Conservation (phyloP, 2,888 invertebrate genomes). For the Caenorhabditis doughertyi region DNA sequence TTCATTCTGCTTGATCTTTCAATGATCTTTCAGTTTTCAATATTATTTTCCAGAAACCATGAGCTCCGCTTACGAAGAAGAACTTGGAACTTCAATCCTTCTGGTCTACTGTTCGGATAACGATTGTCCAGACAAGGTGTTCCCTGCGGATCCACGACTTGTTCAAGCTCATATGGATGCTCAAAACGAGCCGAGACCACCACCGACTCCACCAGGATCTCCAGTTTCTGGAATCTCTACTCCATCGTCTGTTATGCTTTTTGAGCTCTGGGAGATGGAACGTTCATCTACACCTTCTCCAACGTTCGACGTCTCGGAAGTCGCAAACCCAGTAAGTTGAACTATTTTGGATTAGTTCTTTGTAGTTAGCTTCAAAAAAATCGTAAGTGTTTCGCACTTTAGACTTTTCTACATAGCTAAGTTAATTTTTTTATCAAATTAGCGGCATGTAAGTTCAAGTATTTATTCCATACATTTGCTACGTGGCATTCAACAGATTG, state of each 20-base stretch:
- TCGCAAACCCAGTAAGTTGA: too few species aligned
- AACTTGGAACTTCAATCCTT: constrained; percentile 22
- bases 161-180: constrained; percentile 31
- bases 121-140: constrained; percentile 39
- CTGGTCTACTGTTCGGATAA: constrained; percentile 51
- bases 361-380: too few species aligned
- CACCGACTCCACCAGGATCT: constrained; percentile 36
- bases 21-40: background rate
- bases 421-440: too few species aligned
- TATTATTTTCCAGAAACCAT: constrained; percentile 17
- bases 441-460: too few species aligned
- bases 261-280: background rate
- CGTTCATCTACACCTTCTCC: constrained; percentile 17
- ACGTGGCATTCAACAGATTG: too few species aligned
- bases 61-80: constrained; percentile 34
- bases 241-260: background rate
- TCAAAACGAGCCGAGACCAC: constrained; percentile 21
- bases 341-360: background rate
- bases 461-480: too few species aligned
- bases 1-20: background rate
- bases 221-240: constrained; percentile 38
- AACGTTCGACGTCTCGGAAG: constrained; percentile 11
- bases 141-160: constrained; percentile 38
- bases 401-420: too few species aligned
- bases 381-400: too few species aligned